Base-by-base conservation (phyloP, 2,888 invertebrate genomes). In the Tholera decimalis region DNA sequence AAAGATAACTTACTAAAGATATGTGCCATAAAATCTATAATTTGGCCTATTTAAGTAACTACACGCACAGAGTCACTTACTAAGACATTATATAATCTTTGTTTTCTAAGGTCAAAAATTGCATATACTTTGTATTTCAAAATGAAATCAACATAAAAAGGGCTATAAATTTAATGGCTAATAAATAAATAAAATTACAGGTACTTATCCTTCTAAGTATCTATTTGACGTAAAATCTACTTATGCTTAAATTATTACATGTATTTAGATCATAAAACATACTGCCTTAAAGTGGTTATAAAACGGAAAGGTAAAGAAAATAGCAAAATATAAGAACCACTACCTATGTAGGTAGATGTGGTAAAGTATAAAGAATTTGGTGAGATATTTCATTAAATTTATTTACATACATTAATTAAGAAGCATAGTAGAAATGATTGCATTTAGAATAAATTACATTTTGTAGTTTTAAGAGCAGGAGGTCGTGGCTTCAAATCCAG, bases 191-290 rank as follows among this genome's bases (percentile, higher is more conserved):
- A 20, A 6, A 33, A 37, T 33, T n/a, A n/a, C n/a, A n/a, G 24
- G 22, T 55, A 55, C 22, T 35, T 50, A 59, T 44, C 37, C 41
- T 49, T 47, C 51, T 53, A 58, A 47, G 22, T 58, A 26, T 18
- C 53, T 60, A 7, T 44, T 35, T 64, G 74, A 62, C 61, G 61
- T 43, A 59, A 35, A 44, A 73, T 50, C 20, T 11, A 56, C 49
- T 41, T 53, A 47, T 49, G 33, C 37, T 68, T 6, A 13, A 35
- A 7, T 20, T 22, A 26, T 18, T 37, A 33, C 18, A 8, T 30
- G 20, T 3, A 15, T 39, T 46, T 6, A 9, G 7, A 11, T 39
- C 41, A 30, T 50, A 41, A 63, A 43, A 33, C 8, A 9, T n/a
- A 5, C 24, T 33, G 8, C 33, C 26, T 11, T 49, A 49, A 35